Percentiles rank a stretch among this genome's conserved stretches.
Evolutionary conservation across 2,113 vertebrate genomes (phyloP).

Genomic region (Eudyptes chrysolophus): DNA sequence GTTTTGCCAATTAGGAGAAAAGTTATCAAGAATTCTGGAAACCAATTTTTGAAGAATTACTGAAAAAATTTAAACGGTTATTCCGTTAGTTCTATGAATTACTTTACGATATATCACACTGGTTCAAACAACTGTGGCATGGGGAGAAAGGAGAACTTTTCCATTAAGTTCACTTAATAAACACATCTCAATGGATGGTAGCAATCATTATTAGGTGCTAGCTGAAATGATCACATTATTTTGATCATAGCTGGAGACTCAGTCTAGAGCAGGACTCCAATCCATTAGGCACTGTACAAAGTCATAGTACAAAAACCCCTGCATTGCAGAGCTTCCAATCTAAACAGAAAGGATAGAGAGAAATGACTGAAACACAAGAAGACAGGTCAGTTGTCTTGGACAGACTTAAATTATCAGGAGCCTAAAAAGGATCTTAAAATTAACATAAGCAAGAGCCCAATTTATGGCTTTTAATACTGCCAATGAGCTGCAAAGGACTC

Average conservation of each 20-base stretch:
- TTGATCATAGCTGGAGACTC: neutral
- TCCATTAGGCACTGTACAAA: neutral
- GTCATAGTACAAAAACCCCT: neutral
- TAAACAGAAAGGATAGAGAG: neutral
- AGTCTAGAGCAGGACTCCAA: neutral
- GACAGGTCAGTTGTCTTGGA: neutral
- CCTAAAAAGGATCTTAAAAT: neutral
- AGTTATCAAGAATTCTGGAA: neutral
- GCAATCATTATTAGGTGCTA: neutral
- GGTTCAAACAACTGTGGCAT: neutral
- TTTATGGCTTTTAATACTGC: neutral
- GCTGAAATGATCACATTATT: neutral
- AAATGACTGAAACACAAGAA: neutral
- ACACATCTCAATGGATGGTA: neutral
- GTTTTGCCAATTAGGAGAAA: neutral
- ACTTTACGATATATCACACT: neutral
- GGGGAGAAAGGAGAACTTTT: neutral
- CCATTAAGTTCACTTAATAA: neutral
- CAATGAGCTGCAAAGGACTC: neutral
- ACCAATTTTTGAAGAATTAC: neutral
- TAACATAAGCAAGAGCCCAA: neutral
- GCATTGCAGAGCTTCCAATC: neutral
- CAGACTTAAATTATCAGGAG: neutral
- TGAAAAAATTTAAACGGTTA: neutral
- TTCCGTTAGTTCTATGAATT: neutral